Percentiles rank a stretch among this genome's conserved stretches.
phyloP scores from a whole-genome alignment of 2,113 vertebrate genomes.

The Micronycteris hirsuta region DNA sequence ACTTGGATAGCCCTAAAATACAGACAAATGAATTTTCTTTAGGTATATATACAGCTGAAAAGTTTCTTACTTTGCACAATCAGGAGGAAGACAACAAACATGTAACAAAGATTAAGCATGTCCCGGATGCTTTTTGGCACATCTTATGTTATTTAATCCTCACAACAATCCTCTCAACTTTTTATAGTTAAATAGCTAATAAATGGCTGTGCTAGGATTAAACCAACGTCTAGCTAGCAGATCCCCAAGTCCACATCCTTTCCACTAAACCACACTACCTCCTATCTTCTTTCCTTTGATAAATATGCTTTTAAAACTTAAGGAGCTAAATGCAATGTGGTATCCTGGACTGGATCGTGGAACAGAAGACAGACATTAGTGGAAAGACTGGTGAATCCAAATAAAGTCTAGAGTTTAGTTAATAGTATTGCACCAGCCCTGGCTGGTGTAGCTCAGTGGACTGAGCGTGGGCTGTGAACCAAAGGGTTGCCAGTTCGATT shows the following conservation, averaged over 20 bases:
- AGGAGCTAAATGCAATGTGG: conserved; percentile 13
- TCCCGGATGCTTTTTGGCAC: not conserved
- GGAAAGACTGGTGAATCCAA: not conserved
- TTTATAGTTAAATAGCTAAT: conserved; percentile 25
- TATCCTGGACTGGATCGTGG: not conserved
- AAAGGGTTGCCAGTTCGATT: too few species aligned
- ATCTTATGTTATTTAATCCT: conserved; percentile 42
- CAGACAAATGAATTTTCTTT: conserved; percentile 6
- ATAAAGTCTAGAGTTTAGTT: not conserved
- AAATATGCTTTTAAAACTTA: conserved; percentile 39
- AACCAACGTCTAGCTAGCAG: not conserved
- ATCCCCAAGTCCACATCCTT: conserved; percentile 16
- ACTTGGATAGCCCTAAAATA: not conserved
- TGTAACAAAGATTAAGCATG: conserved; percentile 36
- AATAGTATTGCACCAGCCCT: not conserved
- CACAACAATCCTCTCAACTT: conserved; percentile 16
- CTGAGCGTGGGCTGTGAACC: too few species aligned
- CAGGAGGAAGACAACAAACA: conserved; percentile 24
- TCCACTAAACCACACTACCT: not conserved
- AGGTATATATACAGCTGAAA: not conserved
- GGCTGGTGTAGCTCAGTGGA: too few species aligned
- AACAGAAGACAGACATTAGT: conserved; percentile 11
- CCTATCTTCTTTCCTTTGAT: conserved; percentile 20
- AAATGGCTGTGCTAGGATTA: conserved; percentile 35
- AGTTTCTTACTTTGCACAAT: conserved; percentile 19